Base-by-base conservation (phyloP, 1,140 invertebrate species). In the Asobara japonica region DNA sequence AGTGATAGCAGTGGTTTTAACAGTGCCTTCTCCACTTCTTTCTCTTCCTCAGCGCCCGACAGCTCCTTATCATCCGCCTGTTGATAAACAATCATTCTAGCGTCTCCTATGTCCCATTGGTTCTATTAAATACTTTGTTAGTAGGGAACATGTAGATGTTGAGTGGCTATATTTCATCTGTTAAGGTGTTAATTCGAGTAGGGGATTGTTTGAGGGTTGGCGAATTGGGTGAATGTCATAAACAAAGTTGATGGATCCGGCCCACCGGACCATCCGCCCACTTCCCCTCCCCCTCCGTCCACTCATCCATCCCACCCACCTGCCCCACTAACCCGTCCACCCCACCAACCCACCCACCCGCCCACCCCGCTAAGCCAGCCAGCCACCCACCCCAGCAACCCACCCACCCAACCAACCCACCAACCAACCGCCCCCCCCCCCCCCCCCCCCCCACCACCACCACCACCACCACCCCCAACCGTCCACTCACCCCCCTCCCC, bases 1-100 rank as follows among this genome's bases (percentile, higher is more conserved):
- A 91, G 84, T 10, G 90, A 89, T 20, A 91, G 81, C 71, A 91
- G 74, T 11, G 90, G 89, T 76, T 88, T 89, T 79, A 89, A 83
- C 51, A 91, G 80, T 8, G 89, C 89, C 73, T 90, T 90, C 72
- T 91, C 90, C 29, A 90, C 89, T 77, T 91, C 90, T 76, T 90
- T 90, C 72, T 91, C 90, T 73, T 92, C 91, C 79, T 92, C 92
- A 41, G 91, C 91, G 5, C 90, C 90, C 18, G 91, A 90, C 68
- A 90, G 79, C 75, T 91, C 91, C 73, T 90, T 90, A 60, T 91
- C 90, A 74, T 90, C 88, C 77, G 89, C 89, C 78, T 88, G 79
- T 82, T 78, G 76, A 80, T 78, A 83, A 45, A 71, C 74, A 72
- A 69, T 41, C 70, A 61, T 75, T 78, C 31, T 78, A 78, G 75